Evolutionary conservation across 2,888 invertebrate species (phyloP), one percentile per base, ranked within the genome.

Genomic region (Protophormia terraenovae): DNA sequence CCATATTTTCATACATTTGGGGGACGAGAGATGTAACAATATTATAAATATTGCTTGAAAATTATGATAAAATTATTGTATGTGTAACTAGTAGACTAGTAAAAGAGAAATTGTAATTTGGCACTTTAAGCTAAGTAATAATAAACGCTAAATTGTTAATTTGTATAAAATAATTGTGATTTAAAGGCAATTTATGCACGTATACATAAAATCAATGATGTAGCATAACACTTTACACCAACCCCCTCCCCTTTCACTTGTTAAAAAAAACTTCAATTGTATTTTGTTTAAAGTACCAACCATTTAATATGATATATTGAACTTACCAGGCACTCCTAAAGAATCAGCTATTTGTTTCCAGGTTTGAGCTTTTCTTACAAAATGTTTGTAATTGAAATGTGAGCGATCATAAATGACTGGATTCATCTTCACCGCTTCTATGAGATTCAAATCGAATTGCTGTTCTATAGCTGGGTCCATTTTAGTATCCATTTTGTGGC

Each of bases 301-400:
- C 35, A n/a, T n/a, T n/a, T n/a, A n/a, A n/a, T n/a, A n/a, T n/a
- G n/a, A n/a, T n/a, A n/a, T 19, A 8, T 53, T 66, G 14, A 19
- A 58, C 90, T 90, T 89, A 92, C 91, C 91, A 87, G 90, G 89
- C 75, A 91, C 91, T 72, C 91, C 91, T 77, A 91, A 90, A 32
- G 92, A 90, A 86, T 91, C 92, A 50, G 91, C 91, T 55, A 91
- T 91, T 88, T 91, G 91, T 81, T 91, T 91, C 91, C 91, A 91
- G 45, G 92, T 91, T 85, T 92, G 91, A 55, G 91, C 91, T 88
- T 91, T 91, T 82, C 91, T 88, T 67, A 91, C 91, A 86, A 91
- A 91, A 86, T 91, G 91, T 86, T 91, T 91, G 72, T 91, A 91
- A 83, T 91, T 91, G 85, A 92, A 91, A 84, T 91, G 91, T 7